phyloP scores from a whole-genome alignment of 1,140 invertebrate species.

The Bombus waltoni region DNA sequence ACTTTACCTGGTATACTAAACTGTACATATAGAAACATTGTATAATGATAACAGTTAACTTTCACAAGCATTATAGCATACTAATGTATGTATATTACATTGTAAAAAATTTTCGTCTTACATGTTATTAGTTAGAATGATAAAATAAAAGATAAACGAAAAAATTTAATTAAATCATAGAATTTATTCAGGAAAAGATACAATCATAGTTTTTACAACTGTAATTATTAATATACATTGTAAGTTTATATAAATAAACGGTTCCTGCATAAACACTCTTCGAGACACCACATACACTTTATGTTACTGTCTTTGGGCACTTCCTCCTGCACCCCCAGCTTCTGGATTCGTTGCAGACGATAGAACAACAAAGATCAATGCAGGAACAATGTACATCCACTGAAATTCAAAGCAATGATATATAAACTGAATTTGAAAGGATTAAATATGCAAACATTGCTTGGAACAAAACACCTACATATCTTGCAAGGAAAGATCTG shows the following conservation, averaged over 20 bases:
- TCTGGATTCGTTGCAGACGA: slow-evolving; percentile 93
- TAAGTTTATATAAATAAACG: slow-evolving; percentile 50
- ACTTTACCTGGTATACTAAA: slow-evolving; percentile 9
- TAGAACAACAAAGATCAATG: slow-evolving; percentile 92
- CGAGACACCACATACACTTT: slow-evolving; percentile 38
- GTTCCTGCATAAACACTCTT: slow-evolving; percentile 20
- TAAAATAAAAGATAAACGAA: background rate
- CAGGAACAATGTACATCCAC: slow-evolving; percentile 98
- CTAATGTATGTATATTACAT: too few species aligned
- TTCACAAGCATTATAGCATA: background rate
- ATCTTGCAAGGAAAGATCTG: slow-evolving; percentile 97
- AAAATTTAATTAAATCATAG: slow-evolving; percentile 26
- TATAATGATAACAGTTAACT: background rate
- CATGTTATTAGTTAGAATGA: too few species aligned
- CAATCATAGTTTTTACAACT: slow-evolving; percentile 32
- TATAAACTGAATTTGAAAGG: too few species aligned
- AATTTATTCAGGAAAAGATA: slow-evolving; percentile 36
- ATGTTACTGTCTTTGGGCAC: slow-evolving; percentile 71
- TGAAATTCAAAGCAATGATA: slow-evolving; percentile 81
- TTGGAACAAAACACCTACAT: slow-evolving; percentile 87
- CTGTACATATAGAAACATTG: background rate
- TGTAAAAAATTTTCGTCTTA: background rate
- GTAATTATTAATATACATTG: slow-evolving; percentile 55
- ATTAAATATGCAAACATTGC: background rate
- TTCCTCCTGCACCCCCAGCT: slow-evolving; percentile 80